These are phyloP conservation scores for Cynopterus sphinx DNA, from an alignment of 2,797 vertebrate genomes.

Conservation along the genomic window DNA sequence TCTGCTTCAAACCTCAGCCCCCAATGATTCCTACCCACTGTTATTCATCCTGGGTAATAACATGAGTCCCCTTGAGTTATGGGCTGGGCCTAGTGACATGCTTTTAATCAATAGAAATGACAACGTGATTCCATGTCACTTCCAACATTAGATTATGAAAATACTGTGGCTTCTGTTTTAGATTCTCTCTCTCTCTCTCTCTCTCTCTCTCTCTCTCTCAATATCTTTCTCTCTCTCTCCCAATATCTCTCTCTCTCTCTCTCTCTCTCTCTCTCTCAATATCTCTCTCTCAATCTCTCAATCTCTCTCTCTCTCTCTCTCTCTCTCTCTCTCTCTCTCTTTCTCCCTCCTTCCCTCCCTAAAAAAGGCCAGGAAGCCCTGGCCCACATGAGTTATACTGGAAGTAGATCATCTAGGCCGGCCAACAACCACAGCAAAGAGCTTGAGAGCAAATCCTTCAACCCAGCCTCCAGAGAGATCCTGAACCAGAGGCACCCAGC, in stretches of 20 bases:
- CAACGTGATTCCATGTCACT: neutral
- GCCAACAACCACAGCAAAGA: neutral
- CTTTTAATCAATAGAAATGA: neutral
- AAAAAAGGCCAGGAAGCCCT: neutral
- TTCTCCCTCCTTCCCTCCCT: neutral
- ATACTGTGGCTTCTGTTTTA: neutral
- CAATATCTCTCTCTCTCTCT: too few species aligned
- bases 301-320: neutral
- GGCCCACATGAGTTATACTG: neutral
- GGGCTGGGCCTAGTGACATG: neutral
- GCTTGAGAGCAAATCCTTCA: neutral
- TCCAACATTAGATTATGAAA: neutral
- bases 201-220: neutral
- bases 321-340: neutral
- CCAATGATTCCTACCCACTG: too few species aligned
- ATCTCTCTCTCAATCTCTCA: too few species aligned
- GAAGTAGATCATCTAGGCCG: neutral
- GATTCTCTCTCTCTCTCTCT: neutral
- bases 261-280: too few species aligned
- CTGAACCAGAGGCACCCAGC: neutral
- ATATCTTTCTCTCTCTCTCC: neutral
- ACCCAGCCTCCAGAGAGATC: neutral
- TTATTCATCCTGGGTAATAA: neutral
- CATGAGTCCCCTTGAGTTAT: neutral
- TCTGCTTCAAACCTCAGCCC: neutral